Percentiles rank a stretch among this genome's conserved stretches.
These are phyloP conservation scores for Acestrorhynchus altus DNA, from an alignment of 2,797 vertebrate species.

Conservation along the genomic window DNA sequence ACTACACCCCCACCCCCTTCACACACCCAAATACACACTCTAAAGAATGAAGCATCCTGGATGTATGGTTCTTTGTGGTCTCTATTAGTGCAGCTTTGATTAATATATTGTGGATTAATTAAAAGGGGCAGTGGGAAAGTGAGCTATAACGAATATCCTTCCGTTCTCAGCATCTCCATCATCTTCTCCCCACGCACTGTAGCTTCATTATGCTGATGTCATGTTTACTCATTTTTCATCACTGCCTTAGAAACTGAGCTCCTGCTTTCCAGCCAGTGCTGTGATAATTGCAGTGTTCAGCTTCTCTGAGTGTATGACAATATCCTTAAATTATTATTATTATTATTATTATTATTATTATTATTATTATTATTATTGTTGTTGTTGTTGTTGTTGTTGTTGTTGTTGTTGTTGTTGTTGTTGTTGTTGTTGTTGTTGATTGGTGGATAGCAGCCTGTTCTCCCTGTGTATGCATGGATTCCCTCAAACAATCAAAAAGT, in stretches of 20 bases:
- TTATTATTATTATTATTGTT: not conserved
- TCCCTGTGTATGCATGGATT: too few species aligned
- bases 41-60: slow-evolving; percentile 22
- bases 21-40: not conserved
- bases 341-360: too few species aligned
- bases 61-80: slow-evolving; percentile 5
- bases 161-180: slow-evolving; percentile 26
- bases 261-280: slow-evolving; percentile 20
- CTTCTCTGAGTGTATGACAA: slow-evolving; percentile 27
- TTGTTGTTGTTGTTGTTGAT: too few species aligned
- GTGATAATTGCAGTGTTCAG: slow-evolving; percentile 36
- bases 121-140: slow-evolving; percentile 43
- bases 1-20: not conserved
- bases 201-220: slow-evolving; percentile 26
- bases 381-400: too few species aligned
- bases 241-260: slow-evolving; percentile 17
- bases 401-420: too few species aligned
- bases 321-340: too few species aligned
- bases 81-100: slow-evolving; percentile 47
- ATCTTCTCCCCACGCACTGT: slow-evolving; percentile 29
- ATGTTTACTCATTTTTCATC: slow-evolving; percentile 39
- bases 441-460: too few species aligned
- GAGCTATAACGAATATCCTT: slow-evolving; percentile 31
- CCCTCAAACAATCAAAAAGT: too few species aligned
- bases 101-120: slow-evolving; percentile 49